Conservation (phyloP, 2,888 invertebrate genomes). For the Andrena bucephala region DNA sequence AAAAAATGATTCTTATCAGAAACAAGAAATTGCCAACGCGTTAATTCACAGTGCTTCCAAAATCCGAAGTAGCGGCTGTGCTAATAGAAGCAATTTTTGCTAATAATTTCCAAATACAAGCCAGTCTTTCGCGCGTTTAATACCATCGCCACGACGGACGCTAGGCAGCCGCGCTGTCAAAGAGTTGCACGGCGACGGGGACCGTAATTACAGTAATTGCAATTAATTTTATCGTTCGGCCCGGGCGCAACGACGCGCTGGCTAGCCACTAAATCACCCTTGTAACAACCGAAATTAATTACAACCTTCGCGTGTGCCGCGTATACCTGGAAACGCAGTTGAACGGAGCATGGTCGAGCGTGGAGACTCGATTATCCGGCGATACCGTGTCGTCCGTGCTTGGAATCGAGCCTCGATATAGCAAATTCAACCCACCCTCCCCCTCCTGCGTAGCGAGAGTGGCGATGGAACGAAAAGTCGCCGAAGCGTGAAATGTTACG, state of each 20-base stretch:
- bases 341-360: constrained; percentile 15
- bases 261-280: constrained; percentile 56
- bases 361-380: constrained; percentile 37
- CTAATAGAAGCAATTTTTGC: neutral
- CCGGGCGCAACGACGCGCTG: constrained; percentile 12
- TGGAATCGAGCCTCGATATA: constrained; percentile 10
- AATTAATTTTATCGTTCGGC: constrained; percentile 55
- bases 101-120: neutral
- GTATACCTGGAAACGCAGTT: constrained; percentile 9
- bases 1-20: too few species aligned
- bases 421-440: constrained; percentile 17
- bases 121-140: neutral
- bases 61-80: neutral
- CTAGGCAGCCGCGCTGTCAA: neutral
- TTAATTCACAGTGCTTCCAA: too few species aligned
- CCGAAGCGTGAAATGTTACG: constrained; percentile 45
- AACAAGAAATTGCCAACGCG: too few species aligned
- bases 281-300: constrained; percentile 44
- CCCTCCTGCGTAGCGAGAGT: neutral
- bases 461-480: constrained; percentile 34
- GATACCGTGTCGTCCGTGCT: constrained; percentile 22
- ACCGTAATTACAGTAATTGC: constrained; percentile 52
- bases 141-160: neutral
- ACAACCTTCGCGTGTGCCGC: constrained; percentile 20
- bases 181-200: constrained; percentile 6